Conservation (phyloP, 2,113 vertebrate species). For the Piprites chloris region DNA sequence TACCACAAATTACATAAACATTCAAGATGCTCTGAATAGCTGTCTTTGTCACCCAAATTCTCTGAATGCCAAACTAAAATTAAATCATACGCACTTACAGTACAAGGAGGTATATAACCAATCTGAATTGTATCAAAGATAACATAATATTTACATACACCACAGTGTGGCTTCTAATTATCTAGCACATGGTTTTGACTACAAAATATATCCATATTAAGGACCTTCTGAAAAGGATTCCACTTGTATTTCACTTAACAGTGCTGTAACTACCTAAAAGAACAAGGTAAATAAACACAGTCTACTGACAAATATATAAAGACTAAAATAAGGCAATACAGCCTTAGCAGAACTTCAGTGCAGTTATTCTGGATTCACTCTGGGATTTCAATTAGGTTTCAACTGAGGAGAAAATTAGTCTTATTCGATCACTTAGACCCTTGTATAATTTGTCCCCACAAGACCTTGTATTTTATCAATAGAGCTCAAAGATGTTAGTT, state of each 20-base stretch:
- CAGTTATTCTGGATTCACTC: background rate
- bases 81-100: background rate
- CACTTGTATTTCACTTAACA: background rate
- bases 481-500: background rate
- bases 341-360: background rate
- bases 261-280: background rate
- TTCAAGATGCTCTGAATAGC: background rate
- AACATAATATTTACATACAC: background rate
- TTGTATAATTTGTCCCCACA: background rate
- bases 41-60: background rate
- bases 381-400: background rate
- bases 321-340: background rate
- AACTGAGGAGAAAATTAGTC: background rate
- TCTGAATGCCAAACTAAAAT: background rate
- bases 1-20: background rate
- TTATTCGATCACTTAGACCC: background rate
- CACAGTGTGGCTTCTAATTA: background rate
- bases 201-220: background rate
- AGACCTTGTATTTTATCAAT: background rate
- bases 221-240: background rate
- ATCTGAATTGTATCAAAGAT: background rate
- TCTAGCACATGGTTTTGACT: background rate
- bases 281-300: background rate
- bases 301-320: background rate
- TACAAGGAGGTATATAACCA: background rate